Base-by-base conservation (phyloP, 2,888 invertebrate genomes). In the Caenorhabditis angaria region DNA sequence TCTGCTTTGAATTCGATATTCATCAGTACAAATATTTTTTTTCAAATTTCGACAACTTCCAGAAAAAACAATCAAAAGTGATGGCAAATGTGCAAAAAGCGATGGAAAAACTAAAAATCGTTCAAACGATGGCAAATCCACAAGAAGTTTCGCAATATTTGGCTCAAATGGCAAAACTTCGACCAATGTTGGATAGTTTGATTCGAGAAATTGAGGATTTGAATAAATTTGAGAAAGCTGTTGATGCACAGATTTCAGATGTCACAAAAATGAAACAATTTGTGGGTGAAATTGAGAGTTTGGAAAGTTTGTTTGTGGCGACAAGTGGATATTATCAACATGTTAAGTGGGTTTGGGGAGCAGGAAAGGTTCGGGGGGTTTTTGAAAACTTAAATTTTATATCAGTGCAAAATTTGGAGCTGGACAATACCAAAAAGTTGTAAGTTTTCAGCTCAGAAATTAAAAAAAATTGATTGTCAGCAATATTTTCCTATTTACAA, bases 171-270 rank as follows among this genome's bases (percentile, higher is more conserved):
- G 35, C 56, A 4, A 68, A 68, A 12, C 53, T 83, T 25, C 70
- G 73, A 41, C 82, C 82, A 14, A 66, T 77, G 66, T 48, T 84
- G n/a, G 62, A 75, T 28, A 69, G 69, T 25, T 58, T 83, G 25
- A 74, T 83, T 18, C 56, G 65, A 6, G 82, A 82, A 51, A 72
- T 84, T 56, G 67, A 71, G 25, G 80, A 82, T 48, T 64, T 83
- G 55, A 83, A 83, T 54, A 68, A 76, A 27, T 82, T 81, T 29
- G 83, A 83, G 57, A 78, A 77, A 59, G 82, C 81, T 12, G 82
- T 84, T 8, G 64, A 66, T 28, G 69, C 82, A 10, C 65, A 71
- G 14, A 70, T 64, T 10, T 81, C 80, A 8, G 75, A 79, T 56
- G 68, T 84, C n/a, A 80, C 82, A 0, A 71, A 79, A 25, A 75